Percentiles rank a stretch among this genome's conserved stretches.
phyloP scores from a whole-genome alignment of 2,113 vertebrate species.

The Microtus ochrogaster region DNA sequence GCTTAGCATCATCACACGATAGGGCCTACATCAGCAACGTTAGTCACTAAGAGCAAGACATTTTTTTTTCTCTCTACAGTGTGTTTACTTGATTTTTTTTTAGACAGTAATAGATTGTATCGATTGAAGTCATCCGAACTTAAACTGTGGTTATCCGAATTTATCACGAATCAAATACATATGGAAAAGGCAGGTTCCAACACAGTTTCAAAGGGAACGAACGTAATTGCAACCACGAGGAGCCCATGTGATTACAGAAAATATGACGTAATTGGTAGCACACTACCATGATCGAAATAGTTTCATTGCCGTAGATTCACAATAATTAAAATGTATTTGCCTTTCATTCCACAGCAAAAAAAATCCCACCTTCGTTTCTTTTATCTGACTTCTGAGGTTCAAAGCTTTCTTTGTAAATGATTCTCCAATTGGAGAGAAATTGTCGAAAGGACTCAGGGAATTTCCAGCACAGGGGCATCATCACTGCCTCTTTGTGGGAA shows the following conservation, averaged over 20 bases:
- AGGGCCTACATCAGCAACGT: neutral
- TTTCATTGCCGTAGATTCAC: neutral
- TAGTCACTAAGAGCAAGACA: neutral
- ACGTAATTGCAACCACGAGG: neutral
- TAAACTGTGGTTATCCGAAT: constrained; percentile 44
- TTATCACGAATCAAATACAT: neutral
- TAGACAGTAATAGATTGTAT: neutral
- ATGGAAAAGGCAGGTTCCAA: neutral
- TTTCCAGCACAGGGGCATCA: constrained; percentile 3
- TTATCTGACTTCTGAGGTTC: neutral
- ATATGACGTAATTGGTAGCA: neutral
- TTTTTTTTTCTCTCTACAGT: neutral
- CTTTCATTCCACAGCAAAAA: neutral
- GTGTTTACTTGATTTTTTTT: constrained; percentile 45
- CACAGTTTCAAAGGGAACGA: neutral
- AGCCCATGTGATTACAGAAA: neutral
- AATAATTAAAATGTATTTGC: neutral
- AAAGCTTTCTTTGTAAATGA: constrained; percentile 27
- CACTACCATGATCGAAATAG: neutral
- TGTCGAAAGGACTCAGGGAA: neutral
- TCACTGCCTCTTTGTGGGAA: neutral
- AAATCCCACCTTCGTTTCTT: neutral
- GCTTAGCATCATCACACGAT: neutral
- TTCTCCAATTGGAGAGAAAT: neutral
- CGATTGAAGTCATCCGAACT: constrained; percentile 7